phyloP scores from a whole-genome alignment of 2,888 invertebrate species.

The Callimorpha dominula region DNA sequence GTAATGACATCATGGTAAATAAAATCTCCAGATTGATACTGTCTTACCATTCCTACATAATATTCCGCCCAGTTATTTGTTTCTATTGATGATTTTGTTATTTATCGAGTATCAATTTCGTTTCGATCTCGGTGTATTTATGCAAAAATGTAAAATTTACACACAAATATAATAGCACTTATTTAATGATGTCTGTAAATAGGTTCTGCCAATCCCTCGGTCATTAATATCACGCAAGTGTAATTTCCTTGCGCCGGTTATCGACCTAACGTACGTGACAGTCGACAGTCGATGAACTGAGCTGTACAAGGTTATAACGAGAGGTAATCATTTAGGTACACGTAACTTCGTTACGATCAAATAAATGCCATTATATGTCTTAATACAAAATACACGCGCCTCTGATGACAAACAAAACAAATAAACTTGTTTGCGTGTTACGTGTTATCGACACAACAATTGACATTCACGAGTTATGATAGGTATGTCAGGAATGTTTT shows the following conservation, averaged over 20 bases:
- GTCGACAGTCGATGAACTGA: slow-evolving; percentile 42
- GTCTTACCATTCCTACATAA: neutral
- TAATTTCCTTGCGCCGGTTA: slow-evolving; percentile 48
- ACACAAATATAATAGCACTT: neutral
- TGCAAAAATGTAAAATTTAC: neutral
- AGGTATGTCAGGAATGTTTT: slow-evolving; percentile 8
- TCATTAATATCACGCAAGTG: slow-evolving; percentile 35
- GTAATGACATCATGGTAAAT: neutral
- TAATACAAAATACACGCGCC: slow-evolving; percentile 21
- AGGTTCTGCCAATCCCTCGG: slow-evolving; percentile 10
- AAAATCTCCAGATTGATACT: slow-evolving; percentile 10
- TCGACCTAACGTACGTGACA: slow-evolving; percentile 46
- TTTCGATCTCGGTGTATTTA: too few species aligned
- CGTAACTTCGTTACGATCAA: slow-evolving; percentile 1
- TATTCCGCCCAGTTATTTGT: neutral
- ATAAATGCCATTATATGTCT: slow-evolving; percentile 1
- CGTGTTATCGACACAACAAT: neutral
- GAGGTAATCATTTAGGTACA: slow-evolving; percentile 18
- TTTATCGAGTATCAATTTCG: too few species aligned
- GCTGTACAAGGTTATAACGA: slow-evolving; percentile 35
- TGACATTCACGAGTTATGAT: slow-evolving; percentile 6
- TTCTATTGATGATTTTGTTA: neutral
- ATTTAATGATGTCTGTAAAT: neutral
- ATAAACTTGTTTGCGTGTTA: slow-evolving; percentile 8
- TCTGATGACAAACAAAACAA: slow-evolving; percentile 15